Percentiles rank a stretch among this genome's conserved stretches.
Conservation (phyloP, 2,113 vertebrate species). For the Gobius niger region DNA sequence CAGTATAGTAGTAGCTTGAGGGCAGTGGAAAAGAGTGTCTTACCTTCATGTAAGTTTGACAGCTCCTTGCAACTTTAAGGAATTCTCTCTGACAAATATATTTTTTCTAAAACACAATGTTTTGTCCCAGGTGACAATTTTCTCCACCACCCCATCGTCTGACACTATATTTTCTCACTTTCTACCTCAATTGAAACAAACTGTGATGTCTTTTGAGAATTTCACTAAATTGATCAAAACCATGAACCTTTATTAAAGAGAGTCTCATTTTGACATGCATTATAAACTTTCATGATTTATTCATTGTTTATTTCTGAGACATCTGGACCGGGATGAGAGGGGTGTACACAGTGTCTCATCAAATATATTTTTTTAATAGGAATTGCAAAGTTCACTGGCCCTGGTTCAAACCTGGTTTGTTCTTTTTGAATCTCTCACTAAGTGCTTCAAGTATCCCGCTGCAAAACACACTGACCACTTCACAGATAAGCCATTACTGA, state of each 20-base stretch:
- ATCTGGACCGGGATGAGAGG: too few species aligned
- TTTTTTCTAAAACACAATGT: conserved; percentile 44
- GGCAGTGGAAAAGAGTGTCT: not conserved
- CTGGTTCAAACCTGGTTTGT: too few species aligned
- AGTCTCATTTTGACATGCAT: too few species aligned
- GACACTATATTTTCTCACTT: conserved; percentile 15
- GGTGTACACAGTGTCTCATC: too few species aligned
- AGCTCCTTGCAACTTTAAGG: conserved; percentile 3
- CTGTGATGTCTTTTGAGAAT: not conserved
- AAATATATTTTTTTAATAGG: too few species aligned
- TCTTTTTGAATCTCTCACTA: too few species aligned
- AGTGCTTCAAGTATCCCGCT: too few species aligned
- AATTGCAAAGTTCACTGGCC: too few species aligned
- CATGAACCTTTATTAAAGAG: not conserved
- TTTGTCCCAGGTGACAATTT: conserved; percentile 59
- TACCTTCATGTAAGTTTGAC: not conserved
- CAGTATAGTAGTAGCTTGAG: not conserved
- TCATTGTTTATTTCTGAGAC: too few species aligned
- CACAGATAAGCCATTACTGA: not conserved
- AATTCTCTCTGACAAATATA: conserved; percentile 12
- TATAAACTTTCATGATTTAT: too few species aligned
- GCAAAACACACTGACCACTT: too few species aligned
- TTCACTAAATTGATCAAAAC: conserved; percentile 8
- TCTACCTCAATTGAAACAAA: conserved; percentile 19
- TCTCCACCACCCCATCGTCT: conserved; percentile 42